phyloP scores from a whole-genome alignment of 1,140 invertebrate species.

The Formica exsecta region DNA sequence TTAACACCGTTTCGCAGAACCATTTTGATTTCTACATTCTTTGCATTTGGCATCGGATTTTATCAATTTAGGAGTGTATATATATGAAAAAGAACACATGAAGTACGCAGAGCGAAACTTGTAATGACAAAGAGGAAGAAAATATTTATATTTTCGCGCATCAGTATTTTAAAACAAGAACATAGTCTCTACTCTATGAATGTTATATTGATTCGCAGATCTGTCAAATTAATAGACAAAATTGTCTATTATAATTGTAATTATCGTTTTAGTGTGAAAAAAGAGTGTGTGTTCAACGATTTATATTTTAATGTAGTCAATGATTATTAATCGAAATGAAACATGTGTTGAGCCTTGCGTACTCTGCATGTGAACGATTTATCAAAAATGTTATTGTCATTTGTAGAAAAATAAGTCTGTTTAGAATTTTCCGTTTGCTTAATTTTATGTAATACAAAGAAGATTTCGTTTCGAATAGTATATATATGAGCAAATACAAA shows the following conservation, averaged over 20 bases:
- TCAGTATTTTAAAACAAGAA: constrained; percentile 19
- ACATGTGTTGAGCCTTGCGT: not conserved
- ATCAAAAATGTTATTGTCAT: not conserved
- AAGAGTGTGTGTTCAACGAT: not conserved
- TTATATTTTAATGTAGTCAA: constrained; percentile 7
- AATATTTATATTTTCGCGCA: constrained; percentile 33
- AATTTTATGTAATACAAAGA: not conserved
- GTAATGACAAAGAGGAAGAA: not conserved
- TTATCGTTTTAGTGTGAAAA: not conserved
- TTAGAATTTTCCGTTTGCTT: constrained; percentile 16
- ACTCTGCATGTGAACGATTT: not conserved
- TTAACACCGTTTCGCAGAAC: constrained; percentile 78
- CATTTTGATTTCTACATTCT: constrained; percentile 36
- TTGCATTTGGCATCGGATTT: constrained; percentile 22
- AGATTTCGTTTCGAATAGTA: not conserved
- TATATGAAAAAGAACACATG: not conserved
- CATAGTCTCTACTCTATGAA: constrained; percentile 9
- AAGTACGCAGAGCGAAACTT: constrained; percentile 24
- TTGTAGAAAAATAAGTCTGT: constrained; percentile 28
- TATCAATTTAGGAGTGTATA: constrained; percentile 14
- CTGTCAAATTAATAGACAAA: constrained; percentile 21
- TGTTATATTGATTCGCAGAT: constrained; percentile 17
- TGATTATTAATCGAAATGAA: constrained; percentile 7
- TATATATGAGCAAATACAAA: constrained; percentile 31
- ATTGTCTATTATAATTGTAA: not conserved